A percentile compares a stretch with the other conserved stretches of the same genome.
These are phyloP conservation scores for Remorina albescens DNA, from an alignment of 2,797 vertebrate genomes.

Conservation along the genomic window DNA sequence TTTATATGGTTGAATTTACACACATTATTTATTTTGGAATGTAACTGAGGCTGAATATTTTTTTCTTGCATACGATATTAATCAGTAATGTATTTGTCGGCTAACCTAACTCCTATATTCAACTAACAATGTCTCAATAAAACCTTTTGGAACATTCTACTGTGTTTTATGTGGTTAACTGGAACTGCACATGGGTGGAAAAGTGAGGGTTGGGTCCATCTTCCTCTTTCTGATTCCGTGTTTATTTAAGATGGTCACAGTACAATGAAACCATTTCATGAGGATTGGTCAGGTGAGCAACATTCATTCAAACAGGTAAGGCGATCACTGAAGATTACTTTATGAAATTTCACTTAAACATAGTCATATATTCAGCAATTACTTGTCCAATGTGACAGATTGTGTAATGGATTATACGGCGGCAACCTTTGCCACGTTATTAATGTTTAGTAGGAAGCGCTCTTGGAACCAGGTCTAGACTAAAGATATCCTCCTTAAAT, in stretches of 20 bases:
- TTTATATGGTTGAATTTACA: conserved; percentile 1
- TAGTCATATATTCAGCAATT: neutral
- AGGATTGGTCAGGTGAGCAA: neutral
- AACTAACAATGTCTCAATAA: conserved; percentile 41
- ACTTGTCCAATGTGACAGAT: neutral
- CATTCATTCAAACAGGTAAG: conserved; percentile 42
- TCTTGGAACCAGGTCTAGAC: neutral
- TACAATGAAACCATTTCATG: neutral
- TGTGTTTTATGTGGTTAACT: neutral
- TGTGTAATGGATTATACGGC: neutral
- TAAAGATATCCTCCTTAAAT: neutral
- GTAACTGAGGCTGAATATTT: conserved; percentile 2
- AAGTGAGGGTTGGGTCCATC: neutral
- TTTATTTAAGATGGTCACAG: neutral
- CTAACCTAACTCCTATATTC: too few relatives aligned
- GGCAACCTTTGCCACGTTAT: neutral
- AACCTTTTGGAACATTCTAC: neutral
- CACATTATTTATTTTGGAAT: conserved; percentile 42
- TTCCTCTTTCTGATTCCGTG: conserved; percentile 56
- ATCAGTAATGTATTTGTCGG: conserved; percentile 6
- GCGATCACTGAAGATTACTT: neutral
- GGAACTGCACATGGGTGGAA: neutral
- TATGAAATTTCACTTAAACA: neutral
- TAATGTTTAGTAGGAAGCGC: neutral
- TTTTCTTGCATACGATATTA: neutral